A percentile compares a stretch with the other conserved stretches of the same genome.
These are phyloP conservation scores for Gavialis gangeticus DNA, from an alignment of 2,113 vertebrate species.

Conservation along the genomic window DNA sequence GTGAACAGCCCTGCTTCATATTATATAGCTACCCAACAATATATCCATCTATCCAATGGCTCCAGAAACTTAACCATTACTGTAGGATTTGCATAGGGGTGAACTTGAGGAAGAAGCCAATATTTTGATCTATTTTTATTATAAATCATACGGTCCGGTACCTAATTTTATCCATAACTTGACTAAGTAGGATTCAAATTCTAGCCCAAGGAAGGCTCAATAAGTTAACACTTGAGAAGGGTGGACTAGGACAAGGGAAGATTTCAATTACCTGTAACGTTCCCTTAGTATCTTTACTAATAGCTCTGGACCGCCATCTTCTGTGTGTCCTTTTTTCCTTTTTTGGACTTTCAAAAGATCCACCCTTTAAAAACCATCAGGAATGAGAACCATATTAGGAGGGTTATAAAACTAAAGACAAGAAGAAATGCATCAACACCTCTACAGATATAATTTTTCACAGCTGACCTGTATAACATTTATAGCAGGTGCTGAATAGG, in stretches of 20 bases:
- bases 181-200: neutral
- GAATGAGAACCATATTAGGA: constrained; percentile 42
- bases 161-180: neutral
- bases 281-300: constrained; percentile 94
- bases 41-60: neutral
- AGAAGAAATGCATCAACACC: neutral
- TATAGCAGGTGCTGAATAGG: constrained; percentile 95
- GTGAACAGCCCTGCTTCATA: too few relatives aligned
- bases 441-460: neutral
- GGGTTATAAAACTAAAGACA: neutral
- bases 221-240: neutral
- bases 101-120: neutral
- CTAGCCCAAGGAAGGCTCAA: neutral
- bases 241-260: neutral
- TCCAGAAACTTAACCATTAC: neutral
- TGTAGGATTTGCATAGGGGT: neutral
- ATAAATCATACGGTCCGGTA: neutral
- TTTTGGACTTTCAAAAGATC: constrained; percentile 94
- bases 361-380: constrained; percentile 82
- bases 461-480: constrained; percentile 92
- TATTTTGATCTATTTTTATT: too few relatives aligned
- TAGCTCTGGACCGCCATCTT: constrained; percentile 91
- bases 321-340: constrained; percentile 93
- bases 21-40: neutral
- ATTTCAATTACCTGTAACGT: constrained; percentile 89